Evolutionary conservation across 2,888 invertebrate genomes (phyloP), one percentile per base, ranked within the genome.

Genomic region (Hesperia comma): DNA sequence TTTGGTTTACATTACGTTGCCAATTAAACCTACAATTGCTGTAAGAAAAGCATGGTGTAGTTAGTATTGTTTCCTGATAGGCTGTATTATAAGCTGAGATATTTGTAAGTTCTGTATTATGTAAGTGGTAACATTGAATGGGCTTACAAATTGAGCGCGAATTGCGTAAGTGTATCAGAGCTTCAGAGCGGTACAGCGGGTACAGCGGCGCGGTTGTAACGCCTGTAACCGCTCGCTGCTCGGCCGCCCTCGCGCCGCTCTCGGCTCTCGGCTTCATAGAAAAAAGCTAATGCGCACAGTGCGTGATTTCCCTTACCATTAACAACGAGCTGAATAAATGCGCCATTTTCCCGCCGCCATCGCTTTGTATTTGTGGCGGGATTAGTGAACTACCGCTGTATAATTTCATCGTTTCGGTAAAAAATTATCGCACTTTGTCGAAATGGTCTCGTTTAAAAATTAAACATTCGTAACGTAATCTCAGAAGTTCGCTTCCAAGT

Each of bases 251-350:
- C 46, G 19, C 33, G 43, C 43, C 43, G 64, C 53, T 14, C 33
- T 37, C 43, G 54, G 64, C 53, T 14, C 33, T 37, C 43, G 54
- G 54, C 64, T 58, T 53, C 64, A 64, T 64, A 60, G 54, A 67
- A 67, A 60, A 67, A 61, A 55, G 67, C 61, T 67, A 60, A 67
- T 61, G 67, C 61, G 32, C 56, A 40, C 67, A 67, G 67, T 61
- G 67, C 67, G 61, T 61, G 67, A 61, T 67, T 61, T 57, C 67
- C 55, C 61, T 61, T 17, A 43, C 61, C 67, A 61, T 67, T 67
- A 67, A 66, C 54, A 66, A 46, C 60, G 56, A 49, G 8, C 67
- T 58, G 61, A 51, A 67, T 67, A 67, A 67, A 61, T 51, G 67
- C 17, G 66, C 66, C 66, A 37, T 58, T 66, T 66, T 54, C 33